These are phyloP conservation scores for Corbicula japonica DNA, from an alignment of 2,888 invertebrate genomes.

Conservation along the genomic window DNA sequence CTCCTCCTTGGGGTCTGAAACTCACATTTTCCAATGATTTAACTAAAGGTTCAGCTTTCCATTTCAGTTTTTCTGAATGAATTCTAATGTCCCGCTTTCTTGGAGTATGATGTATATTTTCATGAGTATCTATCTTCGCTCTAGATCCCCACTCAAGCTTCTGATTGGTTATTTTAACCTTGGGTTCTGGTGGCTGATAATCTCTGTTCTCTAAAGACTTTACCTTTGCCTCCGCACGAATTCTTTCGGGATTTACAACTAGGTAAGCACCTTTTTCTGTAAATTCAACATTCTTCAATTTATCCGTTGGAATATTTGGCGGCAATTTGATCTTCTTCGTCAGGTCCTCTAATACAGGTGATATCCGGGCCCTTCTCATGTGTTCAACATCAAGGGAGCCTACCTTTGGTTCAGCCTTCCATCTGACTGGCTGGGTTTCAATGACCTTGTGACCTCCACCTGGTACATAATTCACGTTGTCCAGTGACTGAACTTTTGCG, in stretches of 20 bases:
- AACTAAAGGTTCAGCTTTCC: slow-evolving; percentile 94
- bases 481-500: slow-evolving; percentile 95
- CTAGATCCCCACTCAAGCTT: slow-evolving; percentile 55
- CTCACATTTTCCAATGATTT: slow-evolving; percentile 94
- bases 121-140: slow-evolving; percentile 72
- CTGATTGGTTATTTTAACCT: slow-evolving; percentile 58
- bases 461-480: slow-evolving; percentile 93
- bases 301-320: slow-evolving; percentile 68
- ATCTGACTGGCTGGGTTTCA: slow-evolving; percentile 64
- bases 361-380: slow-evolving; percentile 33
- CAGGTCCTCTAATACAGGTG: slow-evolving; percentile 50
- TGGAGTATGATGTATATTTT: slow-evolving; percentile 64
- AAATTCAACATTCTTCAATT: slow-evolving; percentile 73
- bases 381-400: slow-evolving; percentile 71
- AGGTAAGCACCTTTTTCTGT: slow-evolving; percentile 64
- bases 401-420: slow-evolving; percentile 73
- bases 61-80: slow-evolving; percentile 64
- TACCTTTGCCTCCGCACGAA: slow-evolving; percentile 67
- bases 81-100: slow-evolving; percentile 66
- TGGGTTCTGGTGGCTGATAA: slow-evolving; percentile 70
- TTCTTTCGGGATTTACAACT: slow-evolving; percentile 56
- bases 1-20: slow-evolving; percentile 70
- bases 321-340: slow-evolving; percentile 62
- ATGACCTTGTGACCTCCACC: slow-evolving; percentile 86
- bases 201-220: slow-evolving; percentile 72